Base-by-base conservation (phyloP, 1,140 invertebrate genomes). In the Plectrocnemia conspersa region DNA sequence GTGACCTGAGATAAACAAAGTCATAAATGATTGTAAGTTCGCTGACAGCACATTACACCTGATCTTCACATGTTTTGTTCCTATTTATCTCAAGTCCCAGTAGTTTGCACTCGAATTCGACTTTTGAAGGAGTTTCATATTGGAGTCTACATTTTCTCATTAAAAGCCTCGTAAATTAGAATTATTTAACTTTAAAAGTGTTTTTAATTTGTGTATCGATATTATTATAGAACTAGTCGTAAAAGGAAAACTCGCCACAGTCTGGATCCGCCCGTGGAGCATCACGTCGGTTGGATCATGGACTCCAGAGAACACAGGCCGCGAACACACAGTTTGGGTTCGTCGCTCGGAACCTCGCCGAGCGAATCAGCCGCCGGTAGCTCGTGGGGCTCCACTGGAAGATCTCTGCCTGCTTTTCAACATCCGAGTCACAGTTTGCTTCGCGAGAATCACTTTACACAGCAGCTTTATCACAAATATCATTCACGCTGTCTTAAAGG, bases 401-500 rank as follows among this genome's bases (percentile, higher is more conserved):
- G 89, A 67, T 85, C 91, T 38, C 76, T 97, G 66, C 92, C 92
- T 13, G 79, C 82, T 21, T 97, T 97, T 80, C 92, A 97, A 69
- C 95, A 98, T 78, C 94, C 95, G 24, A 96, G 92, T 66, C 93
- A 98, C 75, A 82, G 91, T 21, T 76, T 98, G 59, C 81, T 98
- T n/a, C 88, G 94, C 65, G 93, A 98, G 73, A 97, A 97, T 70
- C 91, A 93, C 64, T 99, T 98, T 75, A 95, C 94, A 10, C 96
- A 97, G 71, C 90, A 95, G 73, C 92, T 88, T 1, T 97, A 97
- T 73, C 88, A 93, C 71, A 97, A 96, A 74, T 97, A 94, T 72
- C 85, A 91, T 71, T 87, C 88, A 24, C 80, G 91, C 52, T 97
- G 93, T 74, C 75, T 97, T 2, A 97, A 96, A 84, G 91, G 90